These are phyloP conservation scores for Drosophila nikananu DNA, from an alignment of 1,140 invertebrate species.

Conservation along the genomic window DNA sequence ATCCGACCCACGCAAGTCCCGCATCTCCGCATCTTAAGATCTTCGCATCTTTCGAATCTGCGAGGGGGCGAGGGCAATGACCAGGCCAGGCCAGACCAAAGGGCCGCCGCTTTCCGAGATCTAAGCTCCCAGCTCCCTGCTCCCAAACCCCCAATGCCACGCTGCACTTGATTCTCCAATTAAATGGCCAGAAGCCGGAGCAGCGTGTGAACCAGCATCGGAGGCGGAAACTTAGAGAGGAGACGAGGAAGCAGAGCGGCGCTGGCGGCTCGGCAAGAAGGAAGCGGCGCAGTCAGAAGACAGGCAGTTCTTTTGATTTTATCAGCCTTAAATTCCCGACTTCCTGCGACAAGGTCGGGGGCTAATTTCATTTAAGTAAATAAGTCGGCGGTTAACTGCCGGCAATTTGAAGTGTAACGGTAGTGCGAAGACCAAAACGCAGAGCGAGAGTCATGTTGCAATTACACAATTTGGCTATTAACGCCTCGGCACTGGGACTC, in stretches of 20 bases:
- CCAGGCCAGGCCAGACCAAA: slow-evolving; percentile 62
- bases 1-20: slow-evolving; percentile 67
- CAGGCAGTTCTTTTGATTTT: slow-evolving; percentile 60
- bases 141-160: not conserved
- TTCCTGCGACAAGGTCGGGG: slow-evolving; percentile 74
- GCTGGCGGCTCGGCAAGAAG: slow-evolving; percentile 8
- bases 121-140: slow-evolving; percentile 13
- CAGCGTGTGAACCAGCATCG: slow-evolving; percentile 63
- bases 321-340: slow-evolving; percentile 68
- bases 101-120: slow-evolving; percentile 35
- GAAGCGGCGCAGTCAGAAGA: slow-evolving; percentile 20
- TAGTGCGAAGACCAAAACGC: slow-evolving; percentile 30
- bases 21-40: slow-evolving; percentile 9
- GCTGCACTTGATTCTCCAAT: slow-evolving; percentile 78
- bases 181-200: slow-evolving; percentile 59
- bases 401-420: slow-evolving; percentile 74
- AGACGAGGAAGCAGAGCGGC: slow-evolving; percentile 20
- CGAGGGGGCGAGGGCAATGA: slow-evolving; percentile 65
- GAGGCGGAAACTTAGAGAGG: slow-evolving; percentile 33
- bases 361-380: slow-evolving; percentile 79
- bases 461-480: slow-evolving; percentile 82
- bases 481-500: slow-evolving; percentile 47
- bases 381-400: slow-evolving; percentile 63
- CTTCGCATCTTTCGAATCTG: slow-evolving; percentile 5
- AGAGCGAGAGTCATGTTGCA: slow-evolving; percentile 20